phyloP scores from a whole-genome alignment of 2,888 invertebrate genomes.

The Brenthis hecate region DNA sequence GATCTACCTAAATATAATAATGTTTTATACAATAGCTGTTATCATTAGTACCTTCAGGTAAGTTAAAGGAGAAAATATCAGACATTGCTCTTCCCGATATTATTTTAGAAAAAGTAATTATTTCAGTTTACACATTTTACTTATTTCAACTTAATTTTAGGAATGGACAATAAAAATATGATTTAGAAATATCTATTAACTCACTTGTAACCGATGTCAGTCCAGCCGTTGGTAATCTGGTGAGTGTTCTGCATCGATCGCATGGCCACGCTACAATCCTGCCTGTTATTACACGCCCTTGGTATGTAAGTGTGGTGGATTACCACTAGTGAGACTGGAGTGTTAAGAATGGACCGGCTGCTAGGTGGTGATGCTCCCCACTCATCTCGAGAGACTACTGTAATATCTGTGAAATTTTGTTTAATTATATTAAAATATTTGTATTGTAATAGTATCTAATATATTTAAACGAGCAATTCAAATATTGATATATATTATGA shows the following conservation, averaged over 20 bases:
- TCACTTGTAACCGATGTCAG: slow-evolving; percentile 85
- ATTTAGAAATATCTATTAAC: slow-evolving; percentile 25
- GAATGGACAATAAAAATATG: neutral
- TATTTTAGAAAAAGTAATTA: too few relatives aligned
- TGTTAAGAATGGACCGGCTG: slow-evolving; percentile 64
- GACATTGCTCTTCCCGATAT: too few relatives aligned
- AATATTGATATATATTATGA: too few relatives aligned
- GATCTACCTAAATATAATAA: too few relatives aligned
- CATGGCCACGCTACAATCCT: slow-evolving; percentile 82
- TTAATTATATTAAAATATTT: too few relatives aligned
- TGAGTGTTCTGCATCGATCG: slow-evolving; percentile 85
- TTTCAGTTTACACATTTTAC: too few relatives aligned
- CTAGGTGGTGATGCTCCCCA: slow-evolving; percentile 83
- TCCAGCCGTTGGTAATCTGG: slow-evolving; percentile 82
- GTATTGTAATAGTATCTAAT: too few relatives aligned
- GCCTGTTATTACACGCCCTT: slow-evolving; percentile 76
- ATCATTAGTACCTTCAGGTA: too few relatives aligned
- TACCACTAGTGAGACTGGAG: slow-evolving; percentile 84
- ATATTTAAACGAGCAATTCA: too few relatives aligned
- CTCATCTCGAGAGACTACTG: slow-evolving; percentile 60
- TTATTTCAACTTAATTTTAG: neutral
- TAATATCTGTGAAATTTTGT: slow-evolving; percentile 28
- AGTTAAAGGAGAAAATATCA: too few relatives aligned
- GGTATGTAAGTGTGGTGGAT: slow-evolving; percentile 87
- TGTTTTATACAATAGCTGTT: too few relatives aligned